Conservation (phyloP, 1,140 invertebrate genomes). For the Cephus cinctus region DNA sequence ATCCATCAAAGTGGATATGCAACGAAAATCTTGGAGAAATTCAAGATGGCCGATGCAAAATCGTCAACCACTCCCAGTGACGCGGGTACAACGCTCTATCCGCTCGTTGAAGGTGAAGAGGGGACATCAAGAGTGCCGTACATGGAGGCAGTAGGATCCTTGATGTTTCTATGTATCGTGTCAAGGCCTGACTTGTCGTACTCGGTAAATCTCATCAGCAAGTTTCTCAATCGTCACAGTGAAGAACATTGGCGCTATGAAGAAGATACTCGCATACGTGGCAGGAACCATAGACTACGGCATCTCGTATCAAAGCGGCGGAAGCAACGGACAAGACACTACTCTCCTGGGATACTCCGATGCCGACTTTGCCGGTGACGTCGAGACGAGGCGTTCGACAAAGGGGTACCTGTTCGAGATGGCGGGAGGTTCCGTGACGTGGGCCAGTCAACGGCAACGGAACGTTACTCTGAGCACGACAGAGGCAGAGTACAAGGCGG, state of each 20-base stretch:
- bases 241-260: conserved; percentile 30
- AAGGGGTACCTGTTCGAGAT: conserved; percentile 37
- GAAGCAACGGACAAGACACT: conserved; percentile 10
- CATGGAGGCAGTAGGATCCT: conserved; percentile 32
- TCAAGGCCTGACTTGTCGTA: conserved; percentile 41
- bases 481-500: conserved; percentile 52
- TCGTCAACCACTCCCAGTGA: conserved; percentile 11
- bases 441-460: conserved; percentile 47
- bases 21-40: conserved; percentile 19
- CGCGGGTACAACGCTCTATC: conserved; percentile 1
- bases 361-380: conserved; percentile 44
- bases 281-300: conserved; percentile 28
- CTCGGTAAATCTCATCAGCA: conserved; percentile 30
- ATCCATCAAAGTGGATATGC: conserved; percentile 9
- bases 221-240: conserved; percentile 25
- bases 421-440: conserved; percentile 37
- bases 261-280: conserved; percentile 33
- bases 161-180: conserved; percentile 37
- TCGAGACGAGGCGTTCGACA: conserved; percentile 34
- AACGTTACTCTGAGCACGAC: conserved; percentile 49
- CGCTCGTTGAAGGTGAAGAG: conserved; percentile 1
- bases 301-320: conserved; percentile 9
- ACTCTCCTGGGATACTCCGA: conserved; percentile 34
- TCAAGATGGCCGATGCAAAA: conserved; percentile 16
- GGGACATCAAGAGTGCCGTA: conserved; percentile 19